Evolutionary conservation across 1,140 invertebrate species (phyloP), one percentile per base, ranked within the genome.

Genomic region (Grapholita molesta): DNA sequence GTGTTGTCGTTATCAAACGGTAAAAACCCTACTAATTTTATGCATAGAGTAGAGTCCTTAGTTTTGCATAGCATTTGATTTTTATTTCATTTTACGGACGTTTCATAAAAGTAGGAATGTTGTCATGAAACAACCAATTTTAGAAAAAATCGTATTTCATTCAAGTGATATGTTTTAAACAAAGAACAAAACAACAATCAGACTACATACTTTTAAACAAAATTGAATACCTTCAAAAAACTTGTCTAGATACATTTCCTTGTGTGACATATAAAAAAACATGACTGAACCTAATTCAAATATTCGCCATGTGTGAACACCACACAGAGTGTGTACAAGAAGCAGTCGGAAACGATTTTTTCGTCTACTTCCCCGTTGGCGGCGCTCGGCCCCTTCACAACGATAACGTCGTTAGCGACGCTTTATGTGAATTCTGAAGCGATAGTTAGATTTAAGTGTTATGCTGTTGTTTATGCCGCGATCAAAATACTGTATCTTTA

Each of bases 281-380:
- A 35, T 2, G 33, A 35, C 11, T 35, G 3, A 9, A 35, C 11
- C 9, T 15, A 5, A 30, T 30, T 38, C 35, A n/a, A 9, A 3
- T 9, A 4, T 3, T n/a, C 15, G 35, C 12, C 48, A 67, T 23
- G 52, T 25, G 23, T 67, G 48, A 15, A 12, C 30, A 67, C 67
- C 64, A 8, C n/a, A 30, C 75, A 24, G 78, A 76, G 33, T 85
- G 52, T 86, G 85, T 83, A 88, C 83, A 57, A 61, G 68, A 52
- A 69, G 64, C 67, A 70, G 77, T 79, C 86, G 88, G 84, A 86
- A 88, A 88, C 79, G 77, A 82, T 88, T 90, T 88, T 90, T 90
- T 84, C 85, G 88, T 84, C 85, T 86, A 88, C 87, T 85, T 85
- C 84, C 80, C 80, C 67, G 61, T 66, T 73, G 75, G 68, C 76